Conservation (phyloP, 2,888 invertebrate genomes). For the Zaprionus bogoriensis region DNA sequence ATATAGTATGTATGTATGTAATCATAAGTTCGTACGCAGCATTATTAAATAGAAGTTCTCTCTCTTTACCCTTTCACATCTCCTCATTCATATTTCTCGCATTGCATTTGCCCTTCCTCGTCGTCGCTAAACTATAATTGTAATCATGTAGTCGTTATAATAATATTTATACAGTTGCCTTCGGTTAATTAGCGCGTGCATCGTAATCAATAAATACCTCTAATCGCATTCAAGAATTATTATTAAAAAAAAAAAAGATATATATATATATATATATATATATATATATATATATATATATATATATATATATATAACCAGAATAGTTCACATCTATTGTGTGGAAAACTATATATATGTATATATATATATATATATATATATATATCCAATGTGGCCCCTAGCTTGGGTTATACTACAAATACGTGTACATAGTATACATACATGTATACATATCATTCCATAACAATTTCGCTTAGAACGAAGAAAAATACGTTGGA, state of each 20-base stretch:
- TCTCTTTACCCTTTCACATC: not conserved
- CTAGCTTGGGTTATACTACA: slow-evolving; percentile 54
- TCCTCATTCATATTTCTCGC: not conserved
- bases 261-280: not conserved
- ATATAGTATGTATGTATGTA: slow-evolving; percentile 63
- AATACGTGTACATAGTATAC: slow-evolving; percentile 10
- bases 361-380: slow-evolving; percentile 1
- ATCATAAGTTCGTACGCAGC: slow-evolving; percentile 82
- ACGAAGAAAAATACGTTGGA: slow-evolving; percentile 13
- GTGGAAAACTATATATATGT: slow-evolving; percentile 38
- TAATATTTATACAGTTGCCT: slow-evolving; percentile 52
- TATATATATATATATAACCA: slow-evolving; percentile 9
- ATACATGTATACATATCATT: slow-evolving; percentile 14
- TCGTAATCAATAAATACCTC: slow-evolving; percentile 3
- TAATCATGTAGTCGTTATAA: slow-evolving; percentile 47
- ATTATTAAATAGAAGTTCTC: slow-evolving; percentile 64
- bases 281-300: not conserved
- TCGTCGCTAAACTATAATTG: slow-evolving; percentile 48
- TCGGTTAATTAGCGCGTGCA: slow-evolving; percentile 43
- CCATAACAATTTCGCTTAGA: slow-evolving; percentile 36
- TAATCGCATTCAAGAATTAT: not conserved
- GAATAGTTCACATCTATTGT: slow-evolving; percentile 18
- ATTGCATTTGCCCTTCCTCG: not conserved
- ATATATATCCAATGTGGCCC: slow-evolving; percentile 54
- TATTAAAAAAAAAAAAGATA: slow-evolving; percentile 2